Percentiles rank a stretch among this genome's conserved stretches.
These are phyloP conservation scores for Drosophila watanabei DNA, from an alignment of 1,140 invertebrate species.

Conservation along the genomic window DNA sequence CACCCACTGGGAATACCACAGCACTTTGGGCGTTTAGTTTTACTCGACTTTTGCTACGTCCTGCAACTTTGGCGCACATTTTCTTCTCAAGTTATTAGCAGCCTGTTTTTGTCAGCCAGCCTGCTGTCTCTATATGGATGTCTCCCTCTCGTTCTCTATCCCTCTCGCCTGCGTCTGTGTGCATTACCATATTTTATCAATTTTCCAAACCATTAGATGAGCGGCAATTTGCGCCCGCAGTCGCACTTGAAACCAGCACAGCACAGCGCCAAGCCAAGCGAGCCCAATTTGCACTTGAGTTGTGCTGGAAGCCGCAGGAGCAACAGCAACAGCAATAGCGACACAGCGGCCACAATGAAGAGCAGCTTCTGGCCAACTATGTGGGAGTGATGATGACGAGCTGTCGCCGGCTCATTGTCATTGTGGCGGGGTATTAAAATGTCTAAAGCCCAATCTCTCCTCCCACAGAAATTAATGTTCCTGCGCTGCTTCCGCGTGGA, in stretches of 20 bases:
- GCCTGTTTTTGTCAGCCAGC: constrained; percentile 80
- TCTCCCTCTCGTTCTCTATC: not conserved
- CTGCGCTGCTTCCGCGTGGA: constrained; percentile 94
- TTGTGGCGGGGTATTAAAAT: constrained; percentile 56
- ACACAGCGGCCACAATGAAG: constrained; percentile 14
- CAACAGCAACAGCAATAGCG: constrained; percentile 30
- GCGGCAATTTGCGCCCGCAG: constrained; percentile 81
- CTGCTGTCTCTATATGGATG: constrained; percentile 42
- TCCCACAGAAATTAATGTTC: constrained; percentile 90
- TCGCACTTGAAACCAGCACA: constrained; percentile 82
- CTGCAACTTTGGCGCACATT: constrained; percentile 83
- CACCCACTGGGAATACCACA: constrained; percentile 26
- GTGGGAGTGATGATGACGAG: constrained; percentile 60
- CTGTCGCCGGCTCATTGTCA: constrained; percentile 55
- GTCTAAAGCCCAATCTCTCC: constrained; percentile 18
- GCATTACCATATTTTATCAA: constrained; percentile 85
- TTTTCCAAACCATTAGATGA: constrained; percentile 84
- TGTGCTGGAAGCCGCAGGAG: constrained; percentile 51
- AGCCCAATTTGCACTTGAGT: constrained; percentile 82
- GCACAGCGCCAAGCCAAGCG: constrained; percentile 71
- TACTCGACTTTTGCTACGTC: constrained; percentile 82
- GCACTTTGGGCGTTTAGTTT: constrained; percentile 69
- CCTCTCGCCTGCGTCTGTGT: constrained; percentile 51
- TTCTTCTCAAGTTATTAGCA: constrained; percentile 83
- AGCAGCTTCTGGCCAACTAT: constrained; percentile 38